Evolutionary conservation across 1,140 invertebrate species (phyloP), one percentile per base, ranked within the genome.

Genomic region (Scaptomyza graminum): DNA sequence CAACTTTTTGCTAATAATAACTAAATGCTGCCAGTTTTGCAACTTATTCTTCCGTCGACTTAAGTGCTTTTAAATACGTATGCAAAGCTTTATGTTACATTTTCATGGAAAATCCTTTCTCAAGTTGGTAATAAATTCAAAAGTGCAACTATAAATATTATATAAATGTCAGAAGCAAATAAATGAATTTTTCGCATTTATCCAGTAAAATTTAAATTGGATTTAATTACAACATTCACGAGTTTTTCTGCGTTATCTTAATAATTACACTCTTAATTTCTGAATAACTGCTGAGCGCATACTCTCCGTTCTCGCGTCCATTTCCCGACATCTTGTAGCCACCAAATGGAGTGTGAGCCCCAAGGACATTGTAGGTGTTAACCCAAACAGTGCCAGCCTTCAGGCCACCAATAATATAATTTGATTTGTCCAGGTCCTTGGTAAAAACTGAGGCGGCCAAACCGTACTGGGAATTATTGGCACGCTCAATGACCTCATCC

Each of bases 361-460:
- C 92, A 25, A 96, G 94, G 15, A 93, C 93, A 91, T 96, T 94
- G 79, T 95, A 97, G 74, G 95, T 96, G 90, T 97, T 97, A 0
- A 97, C 92, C 96, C 97, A 98, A 28, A 98, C 95, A 39, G 96
- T 96, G 52, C 97, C 97, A 77, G 97, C 96, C 68, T 96, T 92
- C 0, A 97, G 94, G 59, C 94, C 92, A 76, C 95, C 94, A 7
- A 95, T 94, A 91, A 96, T 96, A 6, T 91, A 93, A 5, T 97
- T 79, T 6, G 96, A 96, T 43, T 93, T 96, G 73, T 96, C 94
- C 9, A 98, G 93, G 90, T 98, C 94, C 52, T 96, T 96, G 1
- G 97, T 98, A 13, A 98, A 92, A 22, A 98, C 94, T 0, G 95
- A 96, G 66, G 97, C 95, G 22, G 96, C 97, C 6, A 98, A 93